Base-by-base conservation (phyloP, 2,113 vertebrate species). In the Gallinago media region DNA sequence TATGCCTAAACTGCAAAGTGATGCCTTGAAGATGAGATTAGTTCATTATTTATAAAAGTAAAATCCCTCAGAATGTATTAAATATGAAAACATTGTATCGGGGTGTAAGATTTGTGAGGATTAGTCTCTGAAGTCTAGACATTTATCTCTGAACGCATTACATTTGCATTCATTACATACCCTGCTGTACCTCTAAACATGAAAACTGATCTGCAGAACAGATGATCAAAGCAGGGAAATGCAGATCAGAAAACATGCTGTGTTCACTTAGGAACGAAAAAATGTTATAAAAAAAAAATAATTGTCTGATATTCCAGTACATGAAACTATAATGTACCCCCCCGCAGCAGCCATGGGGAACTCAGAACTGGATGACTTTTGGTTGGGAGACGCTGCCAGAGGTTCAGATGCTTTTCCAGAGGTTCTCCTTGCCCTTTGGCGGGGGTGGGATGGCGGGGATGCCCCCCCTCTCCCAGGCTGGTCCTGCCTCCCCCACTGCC, bases 221-320 rank as follows among this genome's bases (percentile, higher is more conserved):
- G 95, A 92, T 94, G 97, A 97, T 97, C 97, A 97, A 97, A 97
- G 97, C 71, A 12, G 90, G 85, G 54, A 96, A 96, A 96, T 88
- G 97, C 96, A 96, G 97, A 97, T 96, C 95, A 96, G 92, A 97
- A 94, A 96, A 74, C 95, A 96, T 23, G 96, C 96, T 92, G 96
- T 90, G 96, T 94, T 97, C 95, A 44, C 96, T 97, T 86, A 94
- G 92, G 72, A 92, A 34, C 2, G 27, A 84, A 52, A 92, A 82
- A 88, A 36, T 1, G 38, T 78, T 71, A 65, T 89, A 56, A 63
- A 62, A 75, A 54, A 55, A 65, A n/a, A 27, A 32, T 40, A 31
- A 97, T 96, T 95, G 94, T 94, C 79, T 94, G 96, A 88, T 94
- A 79, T 73, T 73, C 7, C 4, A 2, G 80, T 47, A 95, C 95